These are phyloP conservation scores for Cyrtodaria siliqua DNA, from an alignment of 2,888 invertebrate species.

Conservation along the genomic window DNA sequence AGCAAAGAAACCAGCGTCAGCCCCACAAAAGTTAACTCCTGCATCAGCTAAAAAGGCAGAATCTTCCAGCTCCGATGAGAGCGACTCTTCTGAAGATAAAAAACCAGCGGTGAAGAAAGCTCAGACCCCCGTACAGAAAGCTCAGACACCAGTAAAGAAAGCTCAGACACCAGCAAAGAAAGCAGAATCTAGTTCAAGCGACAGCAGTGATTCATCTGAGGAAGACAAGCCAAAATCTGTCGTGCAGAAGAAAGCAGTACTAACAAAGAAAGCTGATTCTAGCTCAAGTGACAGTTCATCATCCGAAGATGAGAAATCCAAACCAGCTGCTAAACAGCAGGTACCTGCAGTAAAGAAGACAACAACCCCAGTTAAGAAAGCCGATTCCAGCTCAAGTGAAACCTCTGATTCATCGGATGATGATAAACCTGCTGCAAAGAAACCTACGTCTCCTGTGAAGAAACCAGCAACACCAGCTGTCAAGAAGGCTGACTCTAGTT, in stretches of 20 bases:
- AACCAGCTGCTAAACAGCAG: not conserved
- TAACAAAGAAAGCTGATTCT: too few relatives aligned
- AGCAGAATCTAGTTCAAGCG: constrained; percentile 28
- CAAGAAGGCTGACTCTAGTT: constrained; percentile 18
- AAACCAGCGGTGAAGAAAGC: constrained; percentile 10
- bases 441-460: constrained; percentile 16
- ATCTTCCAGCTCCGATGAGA: constrained; percentile 55
- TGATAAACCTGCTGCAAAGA: not conserved
- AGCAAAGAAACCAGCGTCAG: not conserved
- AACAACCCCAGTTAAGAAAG: constrained; percentile 18
- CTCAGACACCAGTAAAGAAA: constrained; percentile 20
- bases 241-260: too few relatives aligned
- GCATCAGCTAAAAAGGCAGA: constrained; percentile 48
- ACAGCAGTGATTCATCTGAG: constrained; percentile 70
- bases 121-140: too few relatives aligned
- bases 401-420: constrained; percentile 35
- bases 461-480: constrained; percentile 10
- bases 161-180: constrained; percentile 17
- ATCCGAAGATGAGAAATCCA: constrained; percentile 57
- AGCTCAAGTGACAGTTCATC: too few relatives aligned
- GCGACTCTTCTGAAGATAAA: constrained; percentile 54
- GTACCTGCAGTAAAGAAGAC: constrained; percentile 1
- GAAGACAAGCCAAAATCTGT: too few relatives aligned
- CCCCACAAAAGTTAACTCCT: constrained; percentile 3
- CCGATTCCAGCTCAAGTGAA: constrained; percentile 26